phyloP scores from a whole-genome alignment of 2,888 invertebrate species.

The Diarsia rubi region DNA sequence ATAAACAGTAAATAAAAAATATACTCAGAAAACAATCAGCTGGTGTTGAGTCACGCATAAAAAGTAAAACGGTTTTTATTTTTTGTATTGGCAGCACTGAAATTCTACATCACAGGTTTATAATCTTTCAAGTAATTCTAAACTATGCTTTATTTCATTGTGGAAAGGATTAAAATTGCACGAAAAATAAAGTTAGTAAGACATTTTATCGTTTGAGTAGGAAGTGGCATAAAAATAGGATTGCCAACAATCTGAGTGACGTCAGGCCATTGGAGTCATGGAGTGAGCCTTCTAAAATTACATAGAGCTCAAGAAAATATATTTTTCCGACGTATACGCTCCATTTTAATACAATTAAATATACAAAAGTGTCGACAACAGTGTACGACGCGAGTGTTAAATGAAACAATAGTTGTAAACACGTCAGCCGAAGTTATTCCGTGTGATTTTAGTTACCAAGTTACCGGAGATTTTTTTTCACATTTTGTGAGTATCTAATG shows the following conservation, averaged over 20 bases:
- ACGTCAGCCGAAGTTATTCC: constrained; percentile 60
- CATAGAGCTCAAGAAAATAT: constrained; percentile 83
- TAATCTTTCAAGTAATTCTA: constrained; percentile 67
- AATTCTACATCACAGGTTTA: constrained; percentile 74
- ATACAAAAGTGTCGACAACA: constrained; percentile 78
- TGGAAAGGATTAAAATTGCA: constrained; percentile 77
- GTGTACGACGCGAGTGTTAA: constrained; percentile 81
- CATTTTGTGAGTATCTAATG: constrained; percentile 86
- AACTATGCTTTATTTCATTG: constrained; percentile 76
- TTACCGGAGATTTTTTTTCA: constrained; percentile 78
- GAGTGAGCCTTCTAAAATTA: constrained; percentile 90
- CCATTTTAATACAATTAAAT: constrained; percentile 77
- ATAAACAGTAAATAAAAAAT: neutral
- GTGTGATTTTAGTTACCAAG: constrained; percentile 79
- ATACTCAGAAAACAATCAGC: constrained; percentile 59
- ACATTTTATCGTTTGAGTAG: constrained; percentile 83
- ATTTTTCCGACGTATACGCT: constrained; percentile 80
- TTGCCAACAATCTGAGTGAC: constrained; percentile 90
- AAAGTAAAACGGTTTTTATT: constrained; percentile 46
- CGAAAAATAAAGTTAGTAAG: constrained; percentile 74
- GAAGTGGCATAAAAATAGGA: constrained; percentile 90
- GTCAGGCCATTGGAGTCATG: constrained; percentile 87
- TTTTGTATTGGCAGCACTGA: constrained; percentile 77
- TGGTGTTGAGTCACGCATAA: constrained; percentile 59
- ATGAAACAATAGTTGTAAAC: constrained; percentile 67